A percentile compares a stretch with the other conserved stretches of the same genome.
Conservation (phyloP, 1,140 invertebrate genomes). For the Aradophagus sp. region DNA sequence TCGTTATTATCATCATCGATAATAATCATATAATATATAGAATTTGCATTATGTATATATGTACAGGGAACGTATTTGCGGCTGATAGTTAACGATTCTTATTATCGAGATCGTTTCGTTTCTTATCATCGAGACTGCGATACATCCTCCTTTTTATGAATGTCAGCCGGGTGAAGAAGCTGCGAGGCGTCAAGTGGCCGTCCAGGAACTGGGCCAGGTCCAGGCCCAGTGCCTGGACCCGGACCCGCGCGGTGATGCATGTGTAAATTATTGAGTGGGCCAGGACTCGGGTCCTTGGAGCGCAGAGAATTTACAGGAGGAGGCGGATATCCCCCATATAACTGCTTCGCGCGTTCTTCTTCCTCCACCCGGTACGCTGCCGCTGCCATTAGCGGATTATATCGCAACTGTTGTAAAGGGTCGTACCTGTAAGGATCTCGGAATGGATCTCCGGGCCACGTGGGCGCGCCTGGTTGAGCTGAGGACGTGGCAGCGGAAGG, state of each 20-base stretch:
- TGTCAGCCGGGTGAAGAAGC: conserved; percentile 69
- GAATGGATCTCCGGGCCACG: conserved; percentile 77
- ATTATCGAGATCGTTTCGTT: too few species aligned
- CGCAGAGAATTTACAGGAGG: conserved; percentile 75
- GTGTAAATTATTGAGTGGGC: conserved; percentile 74
- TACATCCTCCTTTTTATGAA: conserved; percentile 75
- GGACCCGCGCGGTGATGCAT: conserved; percentile 73
- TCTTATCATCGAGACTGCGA: conserved; percentile 75
- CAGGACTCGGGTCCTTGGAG: conserved; percentile 79
- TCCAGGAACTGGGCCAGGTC: conserved; percentile 19
- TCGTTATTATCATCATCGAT: conserved; percentile 27
- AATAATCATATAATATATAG: conserved; percentile 47
- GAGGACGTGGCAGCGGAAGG: conserved; percentile 47
- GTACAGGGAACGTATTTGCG: conserved; percentile 24
- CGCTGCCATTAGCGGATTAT: conserved; percentile 83
- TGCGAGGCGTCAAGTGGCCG: conserved; percentile 63
- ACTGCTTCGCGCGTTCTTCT: conserved; percentile 84
- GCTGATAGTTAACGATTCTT: conserved; percentile 19
- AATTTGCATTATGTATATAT: conserved; percentile 43
- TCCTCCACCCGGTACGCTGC: conserved; percentile 80
- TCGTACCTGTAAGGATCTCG: conserved; percentile 82
- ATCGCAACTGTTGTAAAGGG: conserved; percentile 79
- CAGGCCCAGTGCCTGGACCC: conserved; percentile 61
- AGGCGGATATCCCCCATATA: conserved; percentile 81
- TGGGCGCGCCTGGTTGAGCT: conserved; percentile 76